Evolutionary conservation across 64 coral and sea anemone genomes (phyloP).

Genomic region (Pocillopora verrucosa): DNA sequence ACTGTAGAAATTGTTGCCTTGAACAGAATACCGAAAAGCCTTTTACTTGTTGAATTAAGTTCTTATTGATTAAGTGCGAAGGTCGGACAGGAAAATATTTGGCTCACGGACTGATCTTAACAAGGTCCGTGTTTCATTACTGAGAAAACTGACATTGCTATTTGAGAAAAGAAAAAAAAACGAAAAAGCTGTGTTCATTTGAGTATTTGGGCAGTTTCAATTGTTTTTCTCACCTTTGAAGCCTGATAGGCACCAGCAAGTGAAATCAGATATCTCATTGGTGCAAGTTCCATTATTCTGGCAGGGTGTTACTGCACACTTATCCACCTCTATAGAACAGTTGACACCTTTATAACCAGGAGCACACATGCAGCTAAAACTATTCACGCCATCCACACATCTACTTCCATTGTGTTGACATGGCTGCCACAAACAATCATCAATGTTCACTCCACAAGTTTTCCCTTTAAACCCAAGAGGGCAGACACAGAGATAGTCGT

Average conservation of each 20-base stretch:
- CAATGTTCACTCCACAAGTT: constrained; percentile 50
- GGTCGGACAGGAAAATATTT: not conserved
- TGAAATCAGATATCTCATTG: constrained; percentile 39
- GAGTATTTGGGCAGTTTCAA: not conserved
- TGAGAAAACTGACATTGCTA: too few species aligned
- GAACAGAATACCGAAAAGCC: too few species aligned
- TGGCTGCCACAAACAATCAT: constrained; percentile 45
- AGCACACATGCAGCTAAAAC: constrained; percentile 50
- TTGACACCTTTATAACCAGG: constrained; percentile 54
- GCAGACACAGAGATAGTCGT: constrained; percentile 58
- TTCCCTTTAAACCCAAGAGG: constrained; percentile 53
- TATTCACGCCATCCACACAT: constrained; percentile 35
- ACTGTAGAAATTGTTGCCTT: too few species aligned
- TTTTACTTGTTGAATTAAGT: too few species aligned
- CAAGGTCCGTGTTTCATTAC: too few species aligned
- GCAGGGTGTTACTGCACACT: constrained; percentile 21
- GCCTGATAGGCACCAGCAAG: constrained; percentile 46
- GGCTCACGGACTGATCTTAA: too few species aligned
- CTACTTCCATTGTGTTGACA: constrained; percentile 69
- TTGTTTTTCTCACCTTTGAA: constrained; percentile 35
- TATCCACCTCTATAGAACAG: constrained; percentile 43
- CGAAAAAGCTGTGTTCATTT: not conserved
- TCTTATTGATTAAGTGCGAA: too few species aligned
- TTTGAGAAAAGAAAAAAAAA: too few species aligned
- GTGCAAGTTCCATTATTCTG: constrained; percentile 44